These are phyloP conservation scores for Achlya flavicornis DNA, from an alignment of 2,888 invertebrate species.

Conservation along the genomic window DNA sequence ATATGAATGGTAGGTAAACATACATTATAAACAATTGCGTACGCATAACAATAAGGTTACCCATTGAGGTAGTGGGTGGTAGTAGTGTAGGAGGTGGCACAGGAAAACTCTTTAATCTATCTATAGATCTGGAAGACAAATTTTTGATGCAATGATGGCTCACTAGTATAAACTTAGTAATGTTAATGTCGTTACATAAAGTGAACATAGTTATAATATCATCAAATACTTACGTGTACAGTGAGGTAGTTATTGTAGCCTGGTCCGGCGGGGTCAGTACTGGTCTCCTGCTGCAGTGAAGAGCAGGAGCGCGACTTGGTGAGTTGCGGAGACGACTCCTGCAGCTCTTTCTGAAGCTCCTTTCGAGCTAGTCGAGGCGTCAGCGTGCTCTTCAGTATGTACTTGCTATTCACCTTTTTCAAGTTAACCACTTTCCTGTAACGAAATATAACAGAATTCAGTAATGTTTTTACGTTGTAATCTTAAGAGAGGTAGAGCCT, in stretches of 20 bases:
- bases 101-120: too few species aligned
- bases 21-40: too few species aligned
- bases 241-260: conserved; percentile 89
- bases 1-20: too few species aligned
- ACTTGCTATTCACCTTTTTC: conserved; percentile 91
- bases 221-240: conserved; percentile 85
- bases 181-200: too few species aligned
- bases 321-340: conserved; percentile 82
- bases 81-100: too few species aligned
- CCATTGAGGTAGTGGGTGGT: too few species aligned
- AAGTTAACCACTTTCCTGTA: conserved; percentile 87
- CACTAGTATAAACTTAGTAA: too few species aligned
- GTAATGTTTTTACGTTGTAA: not conserved
- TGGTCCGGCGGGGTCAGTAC: conserved; percentile 80
- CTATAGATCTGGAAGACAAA: too few species aligned
- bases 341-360: conserved; percentile 86
- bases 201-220: too few species aligned
- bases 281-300: conserved; percentile 85
- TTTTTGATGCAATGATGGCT: too few species aligned
- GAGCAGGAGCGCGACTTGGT: conserved; percentile 89
- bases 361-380: conserved; percentile 90
- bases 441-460: conserved; percentile 16
- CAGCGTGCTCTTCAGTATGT: conserved; percentile 92
- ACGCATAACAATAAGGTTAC: too few species aligned
- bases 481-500: too few species aligned